Percentiles rank a stretch among this genome's conserved stretches.
Evolutionary conservation across 2,888 invertebrate species (phyloP).

Genomic region (Serripes groenlandicus): DNA sequence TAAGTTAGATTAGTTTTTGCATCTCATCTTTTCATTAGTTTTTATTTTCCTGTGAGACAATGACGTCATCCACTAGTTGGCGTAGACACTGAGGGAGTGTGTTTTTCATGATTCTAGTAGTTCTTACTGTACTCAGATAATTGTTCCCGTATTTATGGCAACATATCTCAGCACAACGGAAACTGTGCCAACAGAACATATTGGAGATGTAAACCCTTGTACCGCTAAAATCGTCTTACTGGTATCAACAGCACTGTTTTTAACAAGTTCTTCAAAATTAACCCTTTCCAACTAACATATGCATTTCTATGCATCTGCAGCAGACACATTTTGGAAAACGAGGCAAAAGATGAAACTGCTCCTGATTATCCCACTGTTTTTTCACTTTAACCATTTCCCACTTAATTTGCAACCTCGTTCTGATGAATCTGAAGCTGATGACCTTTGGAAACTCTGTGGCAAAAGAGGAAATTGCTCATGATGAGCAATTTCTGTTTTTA

Average conservation of each 20-base stretch:
- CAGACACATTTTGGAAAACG: no score
- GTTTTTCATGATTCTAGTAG: neutral
- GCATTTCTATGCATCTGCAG: neutral
- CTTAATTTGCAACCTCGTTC: no score
- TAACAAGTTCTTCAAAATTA: no score
- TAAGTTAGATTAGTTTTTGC: no score
- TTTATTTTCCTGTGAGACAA: conserved; percentile 8
- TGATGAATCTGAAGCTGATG: no score
- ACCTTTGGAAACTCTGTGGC: no score
- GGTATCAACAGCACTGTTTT: neutral
- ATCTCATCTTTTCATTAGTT: neutral
- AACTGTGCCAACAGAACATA: neutral
- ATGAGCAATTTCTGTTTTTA: no score
- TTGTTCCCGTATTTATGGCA: conserved; percentile 21
- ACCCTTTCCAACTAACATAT: neutral
- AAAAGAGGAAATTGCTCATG: no score
- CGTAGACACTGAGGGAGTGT: neutral
- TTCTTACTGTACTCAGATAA: neutral
- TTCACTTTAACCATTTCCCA: no score
- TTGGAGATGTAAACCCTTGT: neutral
- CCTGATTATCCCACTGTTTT: no score
- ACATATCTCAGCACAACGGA: conserved; percentile 8
- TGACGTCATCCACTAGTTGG: conserved; percentile 2
- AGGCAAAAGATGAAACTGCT: no score
- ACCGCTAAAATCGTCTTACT: neutral